Conservation (phyloP, 2,888 invertebrate species). For the Drosophila nr. fundita region DNA sequence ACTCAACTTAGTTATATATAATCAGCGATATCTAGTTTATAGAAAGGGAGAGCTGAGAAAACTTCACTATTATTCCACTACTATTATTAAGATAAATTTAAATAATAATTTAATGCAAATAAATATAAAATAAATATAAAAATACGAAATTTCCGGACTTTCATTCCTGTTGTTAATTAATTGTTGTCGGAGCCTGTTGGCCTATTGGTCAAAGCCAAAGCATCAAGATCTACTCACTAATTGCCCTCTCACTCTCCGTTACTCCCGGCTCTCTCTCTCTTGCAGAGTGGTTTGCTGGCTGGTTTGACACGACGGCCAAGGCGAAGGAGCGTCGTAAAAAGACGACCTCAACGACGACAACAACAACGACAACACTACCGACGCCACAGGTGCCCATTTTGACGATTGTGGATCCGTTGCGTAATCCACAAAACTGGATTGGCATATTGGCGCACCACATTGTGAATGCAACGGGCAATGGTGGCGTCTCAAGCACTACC, state of each 20-base stretch:
- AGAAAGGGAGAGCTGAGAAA: neutral
- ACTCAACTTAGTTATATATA: too few relatives aligned
- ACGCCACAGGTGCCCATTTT: constrained; percentile 84
- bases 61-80: too few relatives aligned
- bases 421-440: constrained; percentile 84
- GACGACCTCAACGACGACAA: constrained; percentile 75
- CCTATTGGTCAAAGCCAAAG: neutral
- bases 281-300: constrained; percentile 86
- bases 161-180: too few relatives aligned
- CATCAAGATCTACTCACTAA: neutral
- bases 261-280: neutral
- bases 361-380: constrained; percentile 76
- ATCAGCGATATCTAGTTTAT: neutral
- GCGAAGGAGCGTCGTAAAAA: constrained; percentile 69
- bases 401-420: constrained; percentile 83
- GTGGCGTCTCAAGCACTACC: constrained; percentile 51
- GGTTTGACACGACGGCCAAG: constrained; percentile 84
- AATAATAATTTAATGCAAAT: too few relatives aligned
- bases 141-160: too few relatives aligned
- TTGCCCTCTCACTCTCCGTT: neutral
- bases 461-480: constrained; percentile 74
- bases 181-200: constrained; percentile 14
- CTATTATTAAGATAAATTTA: too few relatives aligned
- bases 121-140: too few relatives aligned
- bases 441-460: constrained; percentile 84